Base-by-base conservation (phyloP, 2,888 invertebrate genomes). In the Erpobdella octoculata region DNA sequence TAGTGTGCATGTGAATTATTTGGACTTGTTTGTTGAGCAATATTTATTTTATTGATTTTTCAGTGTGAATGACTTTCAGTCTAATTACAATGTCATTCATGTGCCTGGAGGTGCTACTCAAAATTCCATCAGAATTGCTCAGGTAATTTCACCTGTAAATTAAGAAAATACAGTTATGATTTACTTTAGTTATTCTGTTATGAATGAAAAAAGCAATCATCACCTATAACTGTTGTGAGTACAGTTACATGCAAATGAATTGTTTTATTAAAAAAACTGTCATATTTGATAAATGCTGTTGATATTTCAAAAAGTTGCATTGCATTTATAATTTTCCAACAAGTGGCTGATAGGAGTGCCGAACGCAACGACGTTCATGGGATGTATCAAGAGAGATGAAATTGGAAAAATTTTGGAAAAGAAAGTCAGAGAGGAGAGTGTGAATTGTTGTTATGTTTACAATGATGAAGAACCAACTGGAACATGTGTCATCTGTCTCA, bases 61-160 rank as follows among this genome's bases (percentile, higher is more conserved):
- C 71, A 83, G 85, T 79, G 86, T 92, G 80, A 86, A 88, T 72
- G 95, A 97, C 79, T 86, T 87, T 88, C 74, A 92, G 8, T 76
- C 78, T 3, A 78, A 78, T 21, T 80, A 77, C 75, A 75, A 77
- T 58, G 91, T 92, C 0, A 91, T 93, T 74, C 97, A 89, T 82
- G 90, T 92, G 73, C 96, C 97, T 4, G 98, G 98, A 33, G 96
- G 97, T 73, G 92, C 96, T 48, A 92, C 92, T 0, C 95, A 96
- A 84, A 98, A 98, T 85, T 87, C 92, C 21, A 85, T 96, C 77
- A 87, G 96, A 77, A 91, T 95, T 0, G 91, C 90, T 18, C 89
- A 88, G 85, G 88, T 88, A 46, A 46, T 46, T 5, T 46, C 46
- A 46, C 21, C 5, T 46, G 46, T n/a, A 46, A 21, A 46, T 5